These are phyloP conservation scores for Eledona agricola DNA, from an alignment of 2,888 invertebrate species.

Conservation along the genomic window DNA sequence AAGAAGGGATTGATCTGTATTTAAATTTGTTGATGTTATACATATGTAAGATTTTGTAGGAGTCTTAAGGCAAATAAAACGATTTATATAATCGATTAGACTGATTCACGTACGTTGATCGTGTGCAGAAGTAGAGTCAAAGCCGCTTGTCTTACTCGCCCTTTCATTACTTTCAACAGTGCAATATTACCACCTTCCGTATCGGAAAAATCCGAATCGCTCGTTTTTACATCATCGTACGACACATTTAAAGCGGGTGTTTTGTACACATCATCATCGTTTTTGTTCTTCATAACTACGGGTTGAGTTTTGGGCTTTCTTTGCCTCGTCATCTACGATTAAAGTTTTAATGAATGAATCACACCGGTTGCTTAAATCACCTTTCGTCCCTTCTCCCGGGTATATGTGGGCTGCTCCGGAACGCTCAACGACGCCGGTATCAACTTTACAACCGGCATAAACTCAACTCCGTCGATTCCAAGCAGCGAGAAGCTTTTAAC, in stretches of 20 bases:
- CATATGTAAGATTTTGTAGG: too few relatives aligned
- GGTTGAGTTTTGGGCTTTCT: constrained; percentile 47
- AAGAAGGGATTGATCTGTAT: too few relatives aligned
- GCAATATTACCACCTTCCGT: constrained; percentile 64
- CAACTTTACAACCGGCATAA: constrained; percentile 65
- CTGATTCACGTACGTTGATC: constrained; percentile 66
- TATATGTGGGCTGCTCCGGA: constrained; percentile 60
- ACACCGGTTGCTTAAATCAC: too few relatives aligned
- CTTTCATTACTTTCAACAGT: constrained; percentile 60
- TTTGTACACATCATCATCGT: constrained; percentile 40
- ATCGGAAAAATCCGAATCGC: constrained; percentile 76
- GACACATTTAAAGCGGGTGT: constrained; percentile 39
- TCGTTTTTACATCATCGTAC: constrained; percentile 62
- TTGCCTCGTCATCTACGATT: constrained; percentile 49
- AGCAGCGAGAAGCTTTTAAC: constrained; percentile 68
- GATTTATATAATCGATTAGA: too few relatives aligned
- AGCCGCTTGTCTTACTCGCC: constrained; percentile 74
- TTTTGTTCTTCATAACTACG: constrained; percentile 32
- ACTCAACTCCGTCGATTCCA: constrained; percentile 62
- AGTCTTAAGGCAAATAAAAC: too few relatives aligned
- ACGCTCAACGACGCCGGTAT: constrained; percentile 71
- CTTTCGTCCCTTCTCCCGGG: constrained; percentile 68
- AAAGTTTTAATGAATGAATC: constrained; percentile 16
- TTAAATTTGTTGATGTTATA: too few relatives aligned
- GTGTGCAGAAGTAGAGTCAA: constrained; percentile 69